Percentiles rank a stretch among this genome's conserved stretches.
These are phyloP conservation scores for Wasmannia auropunctata DNA, from an alignment of 1,140 invertebrate species.

Conservation along the genomic window DNA sequence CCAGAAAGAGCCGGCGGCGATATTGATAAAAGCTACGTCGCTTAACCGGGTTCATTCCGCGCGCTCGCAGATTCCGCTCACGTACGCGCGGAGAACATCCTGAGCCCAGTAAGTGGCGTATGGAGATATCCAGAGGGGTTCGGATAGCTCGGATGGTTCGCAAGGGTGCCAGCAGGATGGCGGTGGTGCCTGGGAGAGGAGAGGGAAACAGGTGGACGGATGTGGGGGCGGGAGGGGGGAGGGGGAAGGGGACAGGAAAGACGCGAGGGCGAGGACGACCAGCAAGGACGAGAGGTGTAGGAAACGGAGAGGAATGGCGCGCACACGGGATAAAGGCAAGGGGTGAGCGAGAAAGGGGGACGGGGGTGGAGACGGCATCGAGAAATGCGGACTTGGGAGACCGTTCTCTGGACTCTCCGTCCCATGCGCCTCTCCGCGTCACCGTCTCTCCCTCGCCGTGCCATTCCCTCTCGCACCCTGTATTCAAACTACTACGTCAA, in stretches of 20 bases:
- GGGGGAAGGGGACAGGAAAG: constrained; percentile 36
- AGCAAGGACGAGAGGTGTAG: constrained; percentile 55
- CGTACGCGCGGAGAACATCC: constrained; percentile 78
- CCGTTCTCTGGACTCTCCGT: constrained; percentile 64
- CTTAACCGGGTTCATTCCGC: constrained; percentile 62
- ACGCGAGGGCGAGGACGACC: constrained; percentile 50
- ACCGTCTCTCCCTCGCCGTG: constrained; percentile 1
- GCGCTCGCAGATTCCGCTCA: constrained; percentile 61
- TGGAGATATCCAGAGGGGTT: constrained; percentile 79
- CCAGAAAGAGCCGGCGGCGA: neutral
- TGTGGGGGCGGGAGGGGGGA: no score
- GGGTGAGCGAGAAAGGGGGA: constrained; percentile 42
- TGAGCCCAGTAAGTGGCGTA: constrained; percentile 81
- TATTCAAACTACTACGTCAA: constrained; percentile 80
- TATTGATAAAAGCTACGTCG: constrained; percentile 59
- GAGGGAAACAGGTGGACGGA: constrained; percentile 68
- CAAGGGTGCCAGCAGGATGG: constrained; percentile 68
- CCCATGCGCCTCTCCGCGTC: constrained; percentile 36
- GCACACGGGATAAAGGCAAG: constrained; percentile 40
- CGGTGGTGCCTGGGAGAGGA: constrained; percentile 51
- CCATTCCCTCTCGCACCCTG: constrained; percentile 30
- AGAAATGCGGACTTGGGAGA: constrained; percentile 73
- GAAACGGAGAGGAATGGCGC: constrained; percentile 51
- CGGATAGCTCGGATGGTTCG: constrained; percentile 74
- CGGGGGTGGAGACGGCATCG: constrained; percentile 53